Base-by-base conservation (phyloP, 2,888 invertebrate species). In the Heliconius erato region DNA sequence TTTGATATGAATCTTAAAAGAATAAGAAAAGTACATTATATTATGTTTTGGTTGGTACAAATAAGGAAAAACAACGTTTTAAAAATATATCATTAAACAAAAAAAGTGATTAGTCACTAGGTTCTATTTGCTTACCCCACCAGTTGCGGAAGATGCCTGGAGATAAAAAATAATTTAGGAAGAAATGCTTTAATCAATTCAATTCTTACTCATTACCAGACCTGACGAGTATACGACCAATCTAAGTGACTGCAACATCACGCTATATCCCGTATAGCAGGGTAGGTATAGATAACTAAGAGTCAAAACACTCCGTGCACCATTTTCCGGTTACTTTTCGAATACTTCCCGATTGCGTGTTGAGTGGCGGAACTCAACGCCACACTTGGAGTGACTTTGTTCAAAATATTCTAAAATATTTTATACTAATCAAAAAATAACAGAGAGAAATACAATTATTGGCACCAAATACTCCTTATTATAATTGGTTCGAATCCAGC, bases 131-230 rank as follows among this genome's bases (percentile, higher is more conserved):
- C 72, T 72, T 72, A 72, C 72, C 72, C 72, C 72, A 72, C 72
- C 44, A 72, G 72, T 72, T 49, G 44, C 72, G 72, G 72, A 72
- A 72, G 16, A 72, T 72, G 72, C 72, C 72, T 72, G 72, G 7
- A 72, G 44, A 72, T 72, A 49, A 72, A 44, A 76, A 28, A 40
- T 28, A 26, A 63, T 63, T 11, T 63, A 63, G n/a, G n/a, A 63
- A n/a, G n/a, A 12, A n/a, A 11, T 63, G 1, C n/a, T 49, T 49
- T 11, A 9, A 6, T 7, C 19, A 54, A 63, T 63, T 63, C n/a
- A 3, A 63, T 63, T n/a, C 63, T n/a, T 11, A 12, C 12, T 63
- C 3, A n/a, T n/a, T n/a, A 63, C n/a, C 9, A n/a, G 3, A 63
- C 9, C 3, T 63, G 11, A 63, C 54, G 23, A 54, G 54, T 23